phyloP scores from a whole-genome alignment of 2,113 vertebrate genomes.

The Labeo catla region DNA sequence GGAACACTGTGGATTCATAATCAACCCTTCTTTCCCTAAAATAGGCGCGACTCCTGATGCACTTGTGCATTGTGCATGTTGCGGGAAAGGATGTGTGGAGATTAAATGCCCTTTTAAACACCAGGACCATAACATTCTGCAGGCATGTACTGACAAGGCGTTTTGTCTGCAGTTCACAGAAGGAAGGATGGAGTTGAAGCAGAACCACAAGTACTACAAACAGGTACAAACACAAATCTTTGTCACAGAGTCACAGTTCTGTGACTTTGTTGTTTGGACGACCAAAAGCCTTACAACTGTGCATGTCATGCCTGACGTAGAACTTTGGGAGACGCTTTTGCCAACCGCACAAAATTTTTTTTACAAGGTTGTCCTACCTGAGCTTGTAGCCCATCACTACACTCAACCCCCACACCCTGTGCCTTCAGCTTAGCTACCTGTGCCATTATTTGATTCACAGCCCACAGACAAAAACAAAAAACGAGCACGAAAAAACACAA shows the following conservation, averaged over 20 bases:
- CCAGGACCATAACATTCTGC: neutral
- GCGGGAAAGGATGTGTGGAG: slow-evolving; percentile 22
- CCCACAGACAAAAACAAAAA: slow-evolving; percentile 19
- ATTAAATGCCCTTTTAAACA: slow-evolving; percentile 34
- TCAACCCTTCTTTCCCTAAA: slow-evolving; percentile 12
- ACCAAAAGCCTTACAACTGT: too few species aligned
- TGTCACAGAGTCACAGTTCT: slow-evolving; percentile 26
- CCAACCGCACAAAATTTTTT: slow-evolving; percentile 20
- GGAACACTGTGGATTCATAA: slow-evolving; percentile 25
- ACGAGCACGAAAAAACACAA: slow-evolving; percentile 16
- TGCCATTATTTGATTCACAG: neutral
- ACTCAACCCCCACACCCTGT: slow-evolving; percentile 12
- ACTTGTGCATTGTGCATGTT: slow-evolving; percentile 17
- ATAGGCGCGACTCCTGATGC: slow-evolving; percentile 20
- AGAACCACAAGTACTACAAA: slow-evolving; percentile 22
- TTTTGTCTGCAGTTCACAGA: slow-evolving; percentile 19
- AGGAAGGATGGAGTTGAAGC: neutral
- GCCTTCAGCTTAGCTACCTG: slow-evolving; percentile 9
- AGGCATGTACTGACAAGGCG: slow-evolving; percentile 25
- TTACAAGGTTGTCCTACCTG: neutral
- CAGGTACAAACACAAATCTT: slow-evolving; percentile 28
- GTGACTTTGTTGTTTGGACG: slow-evolving; percentile 40
- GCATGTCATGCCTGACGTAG: too few species aligned
- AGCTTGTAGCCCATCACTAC: slow-evolving; percentile 27
- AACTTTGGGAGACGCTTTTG: neutral